These are phyloP conservation scores for Cantharis flavilabris DNA, from an alignment of 2,888 invertebrate genomes.

Conservation along the genomic window DNA sequence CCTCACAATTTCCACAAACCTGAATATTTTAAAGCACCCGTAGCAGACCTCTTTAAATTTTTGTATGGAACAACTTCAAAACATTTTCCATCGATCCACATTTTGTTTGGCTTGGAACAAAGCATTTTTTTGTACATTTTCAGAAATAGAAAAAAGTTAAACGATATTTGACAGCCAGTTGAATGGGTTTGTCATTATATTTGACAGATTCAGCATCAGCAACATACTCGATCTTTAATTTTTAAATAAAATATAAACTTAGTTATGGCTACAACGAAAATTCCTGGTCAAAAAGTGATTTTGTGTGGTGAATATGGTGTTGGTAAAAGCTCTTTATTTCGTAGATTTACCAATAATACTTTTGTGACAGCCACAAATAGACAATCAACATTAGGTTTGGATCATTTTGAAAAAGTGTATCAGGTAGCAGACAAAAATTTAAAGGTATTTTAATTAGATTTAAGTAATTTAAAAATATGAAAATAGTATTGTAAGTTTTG, in stretches of 20 bases:
- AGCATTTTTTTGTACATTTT: slow-evolving; percentile 6
- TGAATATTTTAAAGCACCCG: background rate
- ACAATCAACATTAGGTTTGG: slow-evolving; percentile 87
- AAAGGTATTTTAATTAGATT: slow-evolving; percentile 63
- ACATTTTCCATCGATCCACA: slow-evolving; percentile 53
- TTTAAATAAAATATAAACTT: background rate
- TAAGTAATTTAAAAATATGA: background rate
- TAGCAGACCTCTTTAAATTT: slow-evolving; percentile 15
- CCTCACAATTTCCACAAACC: slow-evolving; percentile 18
- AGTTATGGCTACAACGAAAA: slow-evolving; percentile 78
- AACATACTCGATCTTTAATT: background rate
- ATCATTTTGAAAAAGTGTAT: slow-evolving; percentile 86
- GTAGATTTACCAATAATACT: slow-evolving; percentile 88
- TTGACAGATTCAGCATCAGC: background rate
- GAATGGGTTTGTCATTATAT: background rate
- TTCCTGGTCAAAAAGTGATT: slow-evolving; percentile 89
- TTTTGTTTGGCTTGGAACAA: slow-evolving; percentile 40
- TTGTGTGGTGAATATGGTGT: slow-evolving; percentile 95
- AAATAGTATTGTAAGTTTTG: slow-evolving; percentile 34
- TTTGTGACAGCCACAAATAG: slow-evolving; percentile 82
- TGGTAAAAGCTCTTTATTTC: slow-evolving; percentile 91
- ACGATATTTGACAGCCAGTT: background rate
- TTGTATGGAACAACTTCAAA: slow-evolving; percentile 39
- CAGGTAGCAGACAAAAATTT: slow-evolving; percentile 75
- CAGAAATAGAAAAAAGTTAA: background rate